Conservation (phyloP, 2,113 vertebrate genomes). For the Macroglossus sobrinus region DNA sequence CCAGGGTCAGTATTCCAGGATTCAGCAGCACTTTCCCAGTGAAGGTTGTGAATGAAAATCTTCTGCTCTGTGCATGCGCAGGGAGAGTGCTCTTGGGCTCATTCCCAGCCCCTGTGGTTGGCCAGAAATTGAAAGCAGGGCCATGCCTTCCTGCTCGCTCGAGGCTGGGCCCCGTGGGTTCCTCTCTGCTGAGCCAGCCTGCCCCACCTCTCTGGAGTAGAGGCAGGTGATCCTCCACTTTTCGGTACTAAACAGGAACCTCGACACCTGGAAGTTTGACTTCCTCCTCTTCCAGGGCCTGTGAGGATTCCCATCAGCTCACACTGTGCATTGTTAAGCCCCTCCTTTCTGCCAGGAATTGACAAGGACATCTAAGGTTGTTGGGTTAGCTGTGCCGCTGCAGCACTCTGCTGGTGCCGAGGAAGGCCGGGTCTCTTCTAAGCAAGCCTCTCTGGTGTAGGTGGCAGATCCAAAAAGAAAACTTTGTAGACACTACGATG, state of each 20-base stretch:
- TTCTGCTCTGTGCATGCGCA: background rate
- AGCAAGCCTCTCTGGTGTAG: background rate
- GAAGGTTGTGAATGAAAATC: slow-evolving; percentile 62
- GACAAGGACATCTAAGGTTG: slow-evolving; percentile 25
- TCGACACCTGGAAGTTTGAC: background rate
- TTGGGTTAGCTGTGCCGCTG: background rate
- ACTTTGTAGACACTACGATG: slow-evolving; percentile 32
- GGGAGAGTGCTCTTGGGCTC: background rate
- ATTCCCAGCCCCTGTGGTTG: too few species aligned
- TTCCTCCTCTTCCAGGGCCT: background rate
- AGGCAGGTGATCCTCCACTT: background rate
- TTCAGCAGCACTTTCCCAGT: slow-evolving; percentile 38
- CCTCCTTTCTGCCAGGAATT: slow-evolving; percentile 24
- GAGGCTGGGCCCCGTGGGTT: background rate
- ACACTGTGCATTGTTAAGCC: background rate
- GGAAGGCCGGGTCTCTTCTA: background rate
- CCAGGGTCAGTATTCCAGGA: slow-evolving; percentile 61
- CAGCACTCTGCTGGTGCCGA: background rate
- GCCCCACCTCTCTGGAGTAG: background rate
- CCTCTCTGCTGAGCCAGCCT: background rate
- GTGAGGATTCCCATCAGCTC: background rate
- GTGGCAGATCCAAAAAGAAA: background rate
- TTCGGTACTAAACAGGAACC: slow-evolving; percentile 32
- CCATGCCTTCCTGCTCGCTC: background rate
- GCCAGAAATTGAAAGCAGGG: background rate